These are phyloP conservation scores for Phylloscopus collybita DNA, from an alignment of 2,797 vertebrate species.

Conservation along the genomic window DNA sequence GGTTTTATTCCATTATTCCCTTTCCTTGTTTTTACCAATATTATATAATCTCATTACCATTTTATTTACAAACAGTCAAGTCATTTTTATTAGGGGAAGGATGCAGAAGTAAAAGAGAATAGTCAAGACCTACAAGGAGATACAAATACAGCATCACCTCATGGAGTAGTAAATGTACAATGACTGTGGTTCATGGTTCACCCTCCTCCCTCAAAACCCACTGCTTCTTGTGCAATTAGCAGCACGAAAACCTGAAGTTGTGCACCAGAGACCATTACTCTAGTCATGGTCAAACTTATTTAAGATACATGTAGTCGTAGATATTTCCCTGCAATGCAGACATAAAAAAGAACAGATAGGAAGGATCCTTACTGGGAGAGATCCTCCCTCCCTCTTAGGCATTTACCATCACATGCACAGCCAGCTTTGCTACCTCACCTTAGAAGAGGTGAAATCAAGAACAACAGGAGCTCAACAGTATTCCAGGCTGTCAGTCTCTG, in stretches of 20 bases:
- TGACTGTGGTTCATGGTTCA: neutral
- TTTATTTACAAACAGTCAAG: neutral
- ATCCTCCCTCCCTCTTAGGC: neutral
- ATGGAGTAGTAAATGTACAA: neutral
- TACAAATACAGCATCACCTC: neutral
- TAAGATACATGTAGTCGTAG: neutral
- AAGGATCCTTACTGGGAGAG: neutral
- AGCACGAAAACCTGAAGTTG: neutral
- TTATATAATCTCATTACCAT: neutral
- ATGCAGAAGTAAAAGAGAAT: neutral
- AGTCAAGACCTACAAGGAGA: neutral
- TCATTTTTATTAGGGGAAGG: neutral
- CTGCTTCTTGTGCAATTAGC: neutral
- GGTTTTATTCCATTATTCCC: neutral
- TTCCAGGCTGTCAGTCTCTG: neutral
- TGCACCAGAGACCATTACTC: neutral
- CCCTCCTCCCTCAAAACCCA: neutral
- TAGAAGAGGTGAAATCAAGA: neutral
- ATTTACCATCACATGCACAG: neutral
- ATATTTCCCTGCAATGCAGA: neutral
- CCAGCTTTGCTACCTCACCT: neutral
- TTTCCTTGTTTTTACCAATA: neutral
- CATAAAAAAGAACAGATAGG: neutral
- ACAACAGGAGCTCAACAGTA: neutral
- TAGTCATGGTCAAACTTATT: neutral